Conservation (phyloP, 1,140 invertebrate species). For the Charaxes varanes region DNA sequence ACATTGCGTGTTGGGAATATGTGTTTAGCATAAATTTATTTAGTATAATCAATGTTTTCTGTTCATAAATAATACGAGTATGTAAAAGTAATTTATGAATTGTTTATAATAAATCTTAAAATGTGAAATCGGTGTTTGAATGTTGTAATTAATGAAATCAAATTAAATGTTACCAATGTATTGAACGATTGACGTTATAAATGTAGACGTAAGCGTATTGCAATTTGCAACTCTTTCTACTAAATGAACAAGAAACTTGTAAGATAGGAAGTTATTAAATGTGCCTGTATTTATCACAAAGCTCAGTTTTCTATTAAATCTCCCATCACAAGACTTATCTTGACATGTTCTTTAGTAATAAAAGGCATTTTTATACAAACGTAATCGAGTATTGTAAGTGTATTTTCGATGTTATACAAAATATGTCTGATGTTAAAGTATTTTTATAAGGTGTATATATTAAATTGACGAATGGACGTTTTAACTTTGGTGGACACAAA, state of each 20-base stretch:
- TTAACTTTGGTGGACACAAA: conserved; percentile 5
- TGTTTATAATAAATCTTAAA: not conserved
- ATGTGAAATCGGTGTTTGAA: conserved; percentile 2
- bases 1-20: too few relatives aligned
- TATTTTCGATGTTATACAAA: conserved; percentile 67
- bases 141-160: conserved; percentile 1
- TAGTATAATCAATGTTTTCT: conserved; percentile 7
- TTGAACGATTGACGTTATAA: conserved; percentile 7
- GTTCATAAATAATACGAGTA: conserved; percentile 1
- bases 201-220: conserved; percentile 3
- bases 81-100: too few relatives aligned
- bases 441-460: conserved; percentile 61
- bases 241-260: conserved; percentile 3
- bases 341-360: conserved; percentile 13
- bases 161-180: conserved; percentile 6
- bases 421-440: conserved; percentile 52
- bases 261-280: conserved; percentile 13
- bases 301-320: conserved; percentile 13
- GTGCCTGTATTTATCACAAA: conserved; percentile 22
- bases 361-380: conserved; percentile 34
- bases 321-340: conserved; percentile 22
- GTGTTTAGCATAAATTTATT: too few relatives aligned
- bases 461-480: conserved; percentile 11
- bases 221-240: too few relatives aligned
- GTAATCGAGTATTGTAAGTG: conserved; percentile 31